phyloP scores from a whole-genome alignment of 2,797 vertebrate genomes.

The Gymnothorax javanicus region DNA sequence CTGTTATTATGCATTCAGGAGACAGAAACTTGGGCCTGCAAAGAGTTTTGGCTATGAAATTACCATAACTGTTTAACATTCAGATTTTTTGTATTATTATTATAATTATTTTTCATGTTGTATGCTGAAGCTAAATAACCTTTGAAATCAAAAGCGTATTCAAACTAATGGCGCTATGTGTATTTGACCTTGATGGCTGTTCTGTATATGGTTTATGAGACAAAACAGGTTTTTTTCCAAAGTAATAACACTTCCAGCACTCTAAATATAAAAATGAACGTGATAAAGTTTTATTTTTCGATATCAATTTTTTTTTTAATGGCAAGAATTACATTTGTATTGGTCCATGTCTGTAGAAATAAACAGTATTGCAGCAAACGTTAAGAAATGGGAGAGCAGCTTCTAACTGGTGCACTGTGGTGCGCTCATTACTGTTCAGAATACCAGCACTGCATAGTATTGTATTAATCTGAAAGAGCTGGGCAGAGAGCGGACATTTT shows the following conservation, averaged over 20 bases:
- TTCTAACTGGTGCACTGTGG: background rate
- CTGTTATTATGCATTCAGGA: background rate
- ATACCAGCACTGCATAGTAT: conserved; percentile 2
- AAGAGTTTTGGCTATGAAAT: background rate
- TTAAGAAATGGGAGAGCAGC: background rate
- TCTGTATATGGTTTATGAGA: background rate
- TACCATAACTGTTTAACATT: background rate
- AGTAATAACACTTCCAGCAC: too few species aligned
- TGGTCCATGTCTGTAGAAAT: background rate
- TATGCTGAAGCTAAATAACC: background rate
- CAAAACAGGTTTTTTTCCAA: background rate
- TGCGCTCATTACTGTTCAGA: background rate
- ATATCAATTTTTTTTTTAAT: background rate
- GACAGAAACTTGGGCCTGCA: background rate
- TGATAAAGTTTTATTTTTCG: background rate
- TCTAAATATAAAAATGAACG: background rate
- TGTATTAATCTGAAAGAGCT: conserved; percentile 25
- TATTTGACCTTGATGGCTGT: background rate
- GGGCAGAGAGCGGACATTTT: conserved; percentile 37
- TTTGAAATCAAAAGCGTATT: background rate
- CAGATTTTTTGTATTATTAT: background rate
- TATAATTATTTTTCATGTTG: background rate
- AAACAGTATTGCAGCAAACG: background rate
- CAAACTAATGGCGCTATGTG: background rate
- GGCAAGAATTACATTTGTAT: background rate